These are phyloP conservation scores for Lamellibrachia luymesi DNA, from an alignment of 1,140 invertebrate species.

Conservation along the genomic window DNA sequence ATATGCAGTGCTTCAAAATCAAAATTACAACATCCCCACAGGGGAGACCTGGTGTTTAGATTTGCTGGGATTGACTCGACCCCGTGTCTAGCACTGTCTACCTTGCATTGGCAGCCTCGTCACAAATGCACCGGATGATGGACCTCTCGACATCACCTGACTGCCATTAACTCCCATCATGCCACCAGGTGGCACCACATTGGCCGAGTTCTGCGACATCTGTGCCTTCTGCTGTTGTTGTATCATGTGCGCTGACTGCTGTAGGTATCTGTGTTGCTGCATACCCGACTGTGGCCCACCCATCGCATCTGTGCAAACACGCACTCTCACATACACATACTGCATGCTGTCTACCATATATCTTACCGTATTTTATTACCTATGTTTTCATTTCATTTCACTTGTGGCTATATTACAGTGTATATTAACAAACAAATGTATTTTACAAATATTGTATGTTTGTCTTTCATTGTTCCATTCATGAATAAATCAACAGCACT, in stretches of 20 bases:
- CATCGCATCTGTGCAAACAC: not conserved
- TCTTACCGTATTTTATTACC: no score
- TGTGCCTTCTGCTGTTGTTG: not conserved
- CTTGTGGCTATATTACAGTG: not conserved
- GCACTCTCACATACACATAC: not conserved
- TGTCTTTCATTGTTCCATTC: not conserved
- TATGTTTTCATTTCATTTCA: no score
- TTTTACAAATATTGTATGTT: not conserved
- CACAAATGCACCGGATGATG: not conserved
- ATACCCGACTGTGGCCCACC: not conserved
- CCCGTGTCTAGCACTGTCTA: not conserved
- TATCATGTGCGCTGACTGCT: not conserved
- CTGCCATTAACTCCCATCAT: not conserved
- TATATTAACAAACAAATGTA: not conserved
- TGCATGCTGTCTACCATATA: no score
- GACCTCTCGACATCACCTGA: not conserved
- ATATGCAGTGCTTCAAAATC: no score
- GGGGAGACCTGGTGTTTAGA: no score
- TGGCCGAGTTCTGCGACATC: not conserved
- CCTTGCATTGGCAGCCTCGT: not conserved
- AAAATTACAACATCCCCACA: no score
- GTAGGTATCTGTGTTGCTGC: not conserved
- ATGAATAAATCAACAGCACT: not conserved
- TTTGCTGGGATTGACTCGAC: not conserved
- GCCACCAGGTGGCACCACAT: not conserved